A percentile compares a stretch with the other conserved stretches of the same genome.
These are phyloP conservation scores for Chloroceryle inda DNA, from an alignment of 2,797 vertebrate genomes.

Conservation along the genomic window DNA sequence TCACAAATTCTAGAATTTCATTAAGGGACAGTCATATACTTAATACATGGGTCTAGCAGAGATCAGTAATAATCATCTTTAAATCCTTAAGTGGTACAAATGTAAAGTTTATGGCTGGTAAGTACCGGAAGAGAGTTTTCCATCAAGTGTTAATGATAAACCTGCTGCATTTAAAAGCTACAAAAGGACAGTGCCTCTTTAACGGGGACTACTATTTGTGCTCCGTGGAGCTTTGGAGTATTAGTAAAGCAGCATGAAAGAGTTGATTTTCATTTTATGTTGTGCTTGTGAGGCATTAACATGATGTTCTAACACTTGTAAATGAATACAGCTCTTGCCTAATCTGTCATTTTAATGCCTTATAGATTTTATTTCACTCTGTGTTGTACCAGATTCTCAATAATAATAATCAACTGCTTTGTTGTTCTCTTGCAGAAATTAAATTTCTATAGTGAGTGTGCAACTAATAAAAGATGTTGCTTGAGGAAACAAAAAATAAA, in stretches of 20 bases:
- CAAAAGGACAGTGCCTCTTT: slow-evolving; percentile 78
- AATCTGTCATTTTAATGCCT: slow-evolving; percentile 99
- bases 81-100: slow-evolving; percentile 7
- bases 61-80: slow-evolving; percentile 46
- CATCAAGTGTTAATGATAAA: slow-evolving; percentile 58
- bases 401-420: slow-evolving; percentile 98
- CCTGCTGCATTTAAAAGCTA: slow-evolving; percentile 51
- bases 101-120: slow-evolving; percentile 20
- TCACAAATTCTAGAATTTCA: neutral
- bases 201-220: slow-evolving; percentile 72
- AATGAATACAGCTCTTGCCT: slow-evolving; percentile 95
- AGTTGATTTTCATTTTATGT: slow-evolving; percentile 94
- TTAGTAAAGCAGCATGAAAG: slow-evolving; percentile 88
- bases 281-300: slow-evolving; percentile 94
- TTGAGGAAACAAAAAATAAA: slow-evolving; percentile 98
- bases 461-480: slow-evolving; percentile 99
- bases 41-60: neutral
- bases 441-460: slow-evolving; percentile 96
- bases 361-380: slow-evolving; percentile 99
- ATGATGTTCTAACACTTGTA: slow-evolving; percentile 99
- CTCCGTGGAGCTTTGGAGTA: slow-evolving; percentile 79
- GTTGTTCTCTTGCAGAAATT: slow-evolving; percentile 97
- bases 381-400: slow-evolving; percentile 96
- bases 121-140: slow-evolving; percentile 29
- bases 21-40: slow-evolving; percentile 7